Percentiles rank a stretch among this genome's conserved stretches.
Evolutionary conservation across 2,888 invertebrate genomes (phyloP).

Genomic region (Mechanitis mazaeus): DNA sequence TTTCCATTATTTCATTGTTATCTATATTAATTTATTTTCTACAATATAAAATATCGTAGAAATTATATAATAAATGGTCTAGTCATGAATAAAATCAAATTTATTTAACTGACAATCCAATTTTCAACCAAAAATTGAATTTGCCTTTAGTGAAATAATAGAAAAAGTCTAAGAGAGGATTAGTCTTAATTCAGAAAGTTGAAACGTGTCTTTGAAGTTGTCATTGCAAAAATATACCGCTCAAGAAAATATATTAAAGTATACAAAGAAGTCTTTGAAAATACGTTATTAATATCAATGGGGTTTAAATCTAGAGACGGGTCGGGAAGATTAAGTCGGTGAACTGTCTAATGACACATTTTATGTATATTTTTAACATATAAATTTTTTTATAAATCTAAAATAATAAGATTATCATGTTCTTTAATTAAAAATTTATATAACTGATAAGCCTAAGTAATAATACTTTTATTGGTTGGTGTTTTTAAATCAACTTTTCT

Average conservation of each 20-base stretch:
- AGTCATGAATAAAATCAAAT: no score
- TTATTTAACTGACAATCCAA: neutral
- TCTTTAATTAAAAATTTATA: no score
- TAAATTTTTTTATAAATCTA: neutral
- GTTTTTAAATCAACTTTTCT: neutral
- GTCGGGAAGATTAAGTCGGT: neutral
- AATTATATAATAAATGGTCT: neutral
- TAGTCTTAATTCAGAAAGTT: constrained; percentile 6
- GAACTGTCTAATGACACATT: neutral
- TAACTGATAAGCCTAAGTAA: no score
- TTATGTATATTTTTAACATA: neutral
- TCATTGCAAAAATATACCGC: constrained; percentile 16
- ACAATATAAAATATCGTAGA: no score
- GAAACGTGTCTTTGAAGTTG: constrained; percentile 15
- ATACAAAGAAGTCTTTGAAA: constrained; percentile 1
- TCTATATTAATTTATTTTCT: no score
- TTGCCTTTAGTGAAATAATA: neutral
- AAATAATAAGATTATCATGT: no score
- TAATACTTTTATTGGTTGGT: no score
- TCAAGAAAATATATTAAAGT: neutral
- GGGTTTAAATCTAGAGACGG: constrained; percentile 6
- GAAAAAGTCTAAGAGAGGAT: neutral
- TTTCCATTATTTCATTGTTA: no score
- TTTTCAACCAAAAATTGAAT: neutral
- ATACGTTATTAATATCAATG: constrained; percentile 8